These are phyloP conservation scores for Anabacerthia variegaticeps DNA, from an alignment of 2,797 vertebrate species.

Conservation along the genomic window DNA sequence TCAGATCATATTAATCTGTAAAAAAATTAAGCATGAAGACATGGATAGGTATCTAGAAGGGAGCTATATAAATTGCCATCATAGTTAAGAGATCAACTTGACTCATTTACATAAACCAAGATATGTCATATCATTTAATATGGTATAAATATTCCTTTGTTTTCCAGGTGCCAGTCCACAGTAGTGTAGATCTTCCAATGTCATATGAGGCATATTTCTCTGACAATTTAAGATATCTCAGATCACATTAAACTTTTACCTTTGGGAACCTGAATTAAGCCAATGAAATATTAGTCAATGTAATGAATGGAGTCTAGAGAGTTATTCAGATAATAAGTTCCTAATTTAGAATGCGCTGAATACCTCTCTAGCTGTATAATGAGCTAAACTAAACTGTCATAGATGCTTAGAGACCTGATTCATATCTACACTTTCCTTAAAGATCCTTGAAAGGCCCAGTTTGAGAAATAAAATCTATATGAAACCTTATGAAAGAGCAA, in stretches of 20 bases:
- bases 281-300: background rate
- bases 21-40: background rate
- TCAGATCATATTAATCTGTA: accelerated
- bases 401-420: background rate
- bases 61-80: background rate
- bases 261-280: background rate
- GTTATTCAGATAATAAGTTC: background rate
- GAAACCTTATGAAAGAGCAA: background rate
- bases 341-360: background rate
- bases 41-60: background rate
- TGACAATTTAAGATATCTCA: background rate
- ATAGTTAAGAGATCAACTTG: background rate
- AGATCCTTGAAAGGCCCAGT: background rate
- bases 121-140: background rate
- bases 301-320: background rate
- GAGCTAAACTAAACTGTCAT: background rate
- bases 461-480: background rate
- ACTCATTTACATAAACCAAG: background rate
- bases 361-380: background rate
- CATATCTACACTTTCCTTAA: background rate
- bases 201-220: background rate
- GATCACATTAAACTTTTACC: background rate
- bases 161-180: background rate
- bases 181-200: background rate
- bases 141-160: background rate